Percentiles rank a stretch among this genome's conserved stretches.
Evolutionary conservation across 92 coral and sea anemone genomes (phyloP).

Genomic region (Isaurus tuberculatus): DNA sequence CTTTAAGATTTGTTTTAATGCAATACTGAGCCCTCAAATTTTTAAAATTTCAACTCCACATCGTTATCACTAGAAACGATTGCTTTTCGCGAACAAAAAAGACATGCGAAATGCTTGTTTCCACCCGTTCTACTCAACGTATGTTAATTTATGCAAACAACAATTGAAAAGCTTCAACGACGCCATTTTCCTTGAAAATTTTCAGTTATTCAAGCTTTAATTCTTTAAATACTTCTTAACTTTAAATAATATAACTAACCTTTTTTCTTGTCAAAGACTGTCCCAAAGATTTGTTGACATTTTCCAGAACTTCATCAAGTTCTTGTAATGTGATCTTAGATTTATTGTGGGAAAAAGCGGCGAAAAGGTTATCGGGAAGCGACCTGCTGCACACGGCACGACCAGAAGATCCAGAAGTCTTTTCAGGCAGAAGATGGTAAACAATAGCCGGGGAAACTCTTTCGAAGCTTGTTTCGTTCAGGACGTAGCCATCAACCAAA

Average conservation of each 20-base stretch:
- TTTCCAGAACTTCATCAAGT: slow-evolving; percentile 24
- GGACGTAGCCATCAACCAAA: neutral
- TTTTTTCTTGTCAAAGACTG: slow-evolving; percentile 21
- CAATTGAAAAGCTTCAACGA: neutral
- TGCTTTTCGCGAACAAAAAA: too few relatives aligned
- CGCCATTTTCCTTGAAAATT: neutral
- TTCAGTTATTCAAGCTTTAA: neutral
- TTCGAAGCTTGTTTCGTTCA: slow-evolving; percentile 33
- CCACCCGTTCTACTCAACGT: neutral
- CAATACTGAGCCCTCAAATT: too few relatives aligned
- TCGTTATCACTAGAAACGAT: too few relatives aligned
- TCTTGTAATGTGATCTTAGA: neutral
- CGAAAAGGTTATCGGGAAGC: slow-evolving; percentile 52
- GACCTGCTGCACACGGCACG: slow-evolving; percentile 41
- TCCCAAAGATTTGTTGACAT: slow-evolving; percentile 22
- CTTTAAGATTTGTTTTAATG: too few relatives aligned
- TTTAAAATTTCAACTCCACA: too few relatives aligned
- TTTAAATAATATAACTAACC: slow-evolving; percentile 1
- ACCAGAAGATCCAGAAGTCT: slow-evolving; percentile 55
- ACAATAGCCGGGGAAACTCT: slow-evolving; percentile 65
- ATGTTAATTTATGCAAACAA: neutral
- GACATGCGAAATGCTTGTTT: too few relatives aligned
- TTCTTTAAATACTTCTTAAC: neutral
- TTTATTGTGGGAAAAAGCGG: slow-evolving; percentile 40
- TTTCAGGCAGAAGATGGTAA: slow-evolving; percentile 68